Percentiles rank a stretch among this genome's conserved stretches.
Conservation (phyloP, 1,140 invertebrate species). For the Drosophila dunni region DNA sequence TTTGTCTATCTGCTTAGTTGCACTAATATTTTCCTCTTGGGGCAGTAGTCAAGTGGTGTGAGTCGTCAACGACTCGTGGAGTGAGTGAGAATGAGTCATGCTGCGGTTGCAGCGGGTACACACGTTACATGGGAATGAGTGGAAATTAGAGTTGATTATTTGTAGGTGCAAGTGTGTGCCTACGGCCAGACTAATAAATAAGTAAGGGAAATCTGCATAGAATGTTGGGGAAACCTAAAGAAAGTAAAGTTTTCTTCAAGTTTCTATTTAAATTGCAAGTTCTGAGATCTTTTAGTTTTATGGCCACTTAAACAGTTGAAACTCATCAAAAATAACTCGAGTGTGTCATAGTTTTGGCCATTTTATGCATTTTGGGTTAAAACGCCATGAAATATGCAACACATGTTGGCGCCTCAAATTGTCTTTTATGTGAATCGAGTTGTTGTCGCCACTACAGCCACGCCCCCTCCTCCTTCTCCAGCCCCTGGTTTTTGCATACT, state of each 20-base stretch:
- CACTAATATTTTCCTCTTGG: slow-evolving; percentile 72
- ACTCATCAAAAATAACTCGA: slow-evolving; percentile 25
- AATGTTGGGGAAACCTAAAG: background rate
- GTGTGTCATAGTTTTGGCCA: slow-evolving; percentile 28
- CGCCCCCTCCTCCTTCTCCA: slow-evolving; percentile 1
- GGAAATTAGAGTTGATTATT: slow-evolving; percentile 59
- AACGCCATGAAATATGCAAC: slow-evolving; percentile 80
- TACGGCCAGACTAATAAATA: slow-evolving; percentile 1
- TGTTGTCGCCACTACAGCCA: slow-evolving; percentile 8
- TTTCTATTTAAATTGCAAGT: slow-evolving; percentile 16
- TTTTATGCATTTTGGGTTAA: slow-evolving; percentile 67
- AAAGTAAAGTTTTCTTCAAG: background rate
- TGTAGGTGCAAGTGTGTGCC: slow-evolving; percentile 45
- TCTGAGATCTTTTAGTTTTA: slow-evolving; percentile 43
- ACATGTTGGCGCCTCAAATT: slow-evolving; percentile 70
- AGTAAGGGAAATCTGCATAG: background rate
- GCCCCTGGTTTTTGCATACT: slow-evolving; percentile 28
- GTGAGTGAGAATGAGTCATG: slow-evolving; percentile 61
- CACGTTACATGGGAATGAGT: slow-evolving; percentile 43
- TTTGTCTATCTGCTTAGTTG: slow-evolving; percentile 76
- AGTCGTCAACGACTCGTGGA: slow-evolving; percentile 20
- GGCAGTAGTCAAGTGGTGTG: slow-evolving; percentile 66
- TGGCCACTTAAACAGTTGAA: slow-evolving; percentile 69
- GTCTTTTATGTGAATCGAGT: slow-evolving; percentile 60
- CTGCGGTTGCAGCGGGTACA: slow-evolving; percentile 33